A percentile compares a stretch with the other conserved stretches of the same genome.
Evolutionary conservation across 2,797 vertebrate genomes (phyloP).

Genomic region (Spinibarbus caldwelli): DNA sequence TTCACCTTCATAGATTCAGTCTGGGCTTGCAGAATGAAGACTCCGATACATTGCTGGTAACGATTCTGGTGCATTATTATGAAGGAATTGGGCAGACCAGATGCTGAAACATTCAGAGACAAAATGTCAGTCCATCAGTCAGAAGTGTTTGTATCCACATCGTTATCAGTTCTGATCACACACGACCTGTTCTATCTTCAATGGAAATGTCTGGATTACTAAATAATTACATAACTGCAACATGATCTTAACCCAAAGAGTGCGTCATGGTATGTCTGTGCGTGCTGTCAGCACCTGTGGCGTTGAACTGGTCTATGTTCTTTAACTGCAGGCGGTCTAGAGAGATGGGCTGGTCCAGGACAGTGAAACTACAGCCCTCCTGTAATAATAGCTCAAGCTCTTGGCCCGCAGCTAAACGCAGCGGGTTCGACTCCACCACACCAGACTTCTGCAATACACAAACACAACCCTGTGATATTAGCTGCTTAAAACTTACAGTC

Average conservation of each 20-base stretch:
- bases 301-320: constrained; percentile 83
- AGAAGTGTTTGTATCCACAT: neutral
- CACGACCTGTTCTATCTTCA: neutral
- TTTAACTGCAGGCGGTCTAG: constrained; percentile 86
- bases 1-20: constrained; percentile 84
- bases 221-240: constrained; percentile 16
- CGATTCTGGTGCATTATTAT: constrained; percentile 91
- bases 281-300: constrained; percentile 75
- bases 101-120: constrained; percentile 72
- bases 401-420: constrained; percentile 78
- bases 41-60: constrained; percentile 86
- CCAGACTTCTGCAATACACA: constrained; percentile 74
- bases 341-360: constrained; percentile 89
- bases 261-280: neutral
- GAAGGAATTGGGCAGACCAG: constrained; percentile 85
- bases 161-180: neutral
- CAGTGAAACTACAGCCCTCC: constrained; percentile 85
- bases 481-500: neutral
- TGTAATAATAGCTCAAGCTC: constrained; percentile 87
- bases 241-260: neutral
- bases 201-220: neutral
- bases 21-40: constrained; percentile 87
- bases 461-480: neutral
- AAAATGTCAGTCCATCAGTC: neutral
- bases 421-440: constrained; percentile 74